Evolutionary conservation across 2,888 invertebrate genomes (phyloP).

Genomic region (Incurvaria masculella): DNA sequence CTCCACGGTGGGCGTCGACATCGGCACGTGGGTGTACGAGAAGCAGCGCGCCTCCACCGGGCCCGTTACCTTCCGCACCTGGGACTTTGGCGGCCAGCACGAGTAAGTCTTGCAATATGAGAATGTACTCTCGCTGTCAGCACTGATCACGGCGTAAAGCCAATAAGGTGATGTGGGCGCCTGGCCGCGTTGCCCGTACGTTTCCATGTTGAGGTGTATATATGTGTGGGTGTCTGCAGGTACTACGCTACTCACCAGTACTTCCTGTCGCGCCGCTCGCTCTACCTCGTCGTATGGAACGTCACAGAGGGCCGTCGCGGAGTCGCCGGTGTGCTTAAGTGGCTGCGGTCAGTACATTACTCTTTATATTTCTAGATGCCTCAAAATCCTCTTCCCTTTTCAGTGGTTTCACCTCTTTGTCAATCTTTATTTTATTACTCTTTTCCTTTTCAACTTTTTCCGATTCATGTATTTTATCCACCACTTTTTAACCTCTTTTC

Average conservation of each 20-base stretch:
- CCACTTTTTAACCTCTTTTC: too few species aligned
- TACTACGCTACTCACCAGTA: conserved; percentile 99
- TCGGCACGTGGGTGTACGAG: conserved; percentile 92
- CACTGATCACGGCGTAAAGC: too few species aligned
- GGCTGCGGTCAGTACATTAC: conserved; percentile 79
- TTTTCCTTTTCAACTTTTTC: conserved; percentile 3
- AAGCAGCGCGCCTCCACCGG: conserved; percentile 68
- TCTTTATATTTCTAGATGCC: too few species aligned
- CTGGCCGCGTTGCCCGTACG: neutral
- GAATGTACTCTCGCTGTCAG: neutral
- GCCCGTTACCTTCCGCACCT: conserved; percentile 89
- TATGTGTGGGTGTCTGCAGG: too few species aligned
- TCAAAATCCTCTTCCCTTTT: too few species aligned
- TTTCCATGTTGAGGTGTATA: too few species aligned
- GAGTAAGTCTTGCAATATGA: conserved; percentile 56
- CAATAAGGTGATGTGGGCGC: too few species aligned
- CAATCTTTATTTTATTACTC: too few species aligned
- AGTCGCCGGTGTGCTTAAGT: conserved; percentile 85
- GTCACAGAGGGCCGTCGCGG: conserved; percentile 90
- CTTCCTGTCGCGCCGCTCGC: conserved; percentile 90
- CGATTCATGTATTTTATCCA: too few species aligned
- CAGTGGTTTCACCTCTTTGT: too few species aligned
- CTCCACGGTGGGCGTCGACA: conserved; percentile 97
- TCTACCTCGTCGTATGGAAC: conserved; percentile 95
- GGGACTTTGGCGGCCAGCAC: conserved; percentile 98